phyloP scores from a whole-genome alignment of 1,140 invertebrate genomes.

The Leucophenga varia region DNA sequence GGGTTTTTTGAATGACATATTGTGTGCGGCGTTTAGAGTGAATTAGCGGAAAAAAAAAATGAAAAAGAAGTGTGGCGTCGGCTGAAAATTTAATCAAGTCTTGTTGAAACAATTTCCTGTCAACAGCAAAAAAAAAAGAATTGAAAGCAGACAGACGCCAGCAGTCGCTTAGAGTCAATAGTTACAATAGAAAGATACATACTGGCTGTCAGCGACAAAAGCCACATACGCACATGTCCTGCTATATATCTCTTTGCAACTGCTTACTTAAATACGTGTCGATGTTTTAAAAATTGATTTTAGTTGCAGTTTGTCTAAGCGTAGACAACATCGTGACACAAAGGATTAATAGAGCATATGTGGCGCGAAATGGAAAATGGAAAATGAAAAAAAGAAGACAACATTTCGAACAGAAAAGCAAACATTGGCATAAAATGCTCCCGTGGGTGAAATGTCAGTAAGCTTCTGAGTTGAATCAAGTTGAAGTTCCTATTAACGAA shows the following conservation, averaged over 20 bases:
- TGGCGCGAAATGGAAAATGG: slow-evolving; percentile 13
- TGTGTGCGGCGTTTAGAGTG: no score
- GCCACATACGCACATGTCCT: not conserved
- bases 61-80: slow-evolving; percentile 30
- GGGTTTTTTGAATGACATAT: no score
- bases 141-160: no score
- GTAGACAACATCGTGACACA: slow-evolving; percentile 15
- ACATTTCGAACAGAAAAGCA: slow-evolving; percentile 5
- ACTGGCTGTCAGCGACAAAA: no score
- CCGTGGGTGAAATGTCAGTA: slow-evolving; percentile 49
- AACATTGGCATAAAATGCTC: slow-evolving; percentile 27
- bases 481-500: no score
- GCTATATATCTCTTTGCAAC: slow-evolving; percentile 4
- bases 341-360: slow-evolving; percentile 35
- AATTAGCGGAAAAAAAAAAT: no score
- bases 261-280: slow-evolving; percentile 1
- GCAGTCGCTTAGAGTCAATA: no score
- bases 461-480: not conserved
- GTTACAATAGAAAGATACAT: no score
- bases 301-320: slow-evolving; percentile 32
- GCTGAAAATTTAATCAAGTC: slow-evolving; percentile 31
- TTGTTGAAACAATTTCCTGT: slow-evolving; percentile 31
- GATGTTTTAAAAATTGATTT: slow-evolving; percentile 21
- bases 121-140: no score
- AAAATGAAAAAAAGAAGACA: slow-evolving; percentile 7